Base-by-base conservation (phyloP, 2,113 vertebrate genomes). In the Ploceus nigricollis region DNA sequence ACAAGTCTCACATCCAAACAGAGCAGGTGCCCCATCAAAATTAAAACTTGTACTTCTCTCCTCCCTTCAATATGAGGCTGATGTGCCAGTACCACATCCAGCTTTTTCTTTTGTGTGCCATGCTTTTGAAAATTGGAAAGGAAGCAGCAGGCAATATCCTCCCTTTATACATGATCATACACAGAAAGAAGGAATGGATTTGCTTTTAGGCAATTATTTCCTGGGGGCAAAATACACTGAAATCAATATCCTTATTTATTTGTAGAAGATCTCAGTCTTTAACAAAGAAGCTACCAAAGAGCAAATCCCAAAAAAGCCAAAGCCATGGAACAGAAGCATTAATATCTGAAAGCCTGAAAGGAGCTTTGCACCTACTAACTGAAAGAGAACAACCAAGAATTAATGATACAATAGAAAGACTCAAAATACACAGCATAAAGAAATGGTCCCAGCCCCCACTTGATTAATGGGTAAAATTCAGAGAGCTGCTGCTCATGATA, bases 161-260 rank as follows among this genome's bases (percentile, higher is more conserved):
- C 51, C 56, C n/a, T 56, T 77, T n/a, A 42, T 10, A 50, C 17
- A 11, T 8, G 39, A 87, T 44, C 84, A 53, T 47, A 86, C 1
- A 2, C 31, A 82, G 68, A 72, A 81, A 61, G 65, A 60, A 94
- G 57, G 64, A 88, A 85, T 11, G 10, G 47, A 65, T 87, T 77
- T 87, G 65, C 88, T 85, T 94, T 84, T 48, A 89, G 80, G 54
- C 77, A 82, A 92, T 90, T 92, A 79, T 12, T 80, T 80, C 50
- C 14, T 66, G 64, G 17, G 21, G 22, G 3, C 3, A 8, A 19
- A 91, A 71, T 13, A 69, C 23, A 64, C n/a, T 65, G 65, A 68
- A 78, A 95, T 89, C 87, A 89, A 96, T 54, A 94, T 42, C 31
- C 66, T 69, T 69, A 81, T 71, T 94, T 90, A 37, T 70, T 54